Evolutionary conservation across 1,140 invertebrate species (phyloP), one percentile per base, ranked within the genome.

Genomic region (Hyles euphorbiae): DNA sequence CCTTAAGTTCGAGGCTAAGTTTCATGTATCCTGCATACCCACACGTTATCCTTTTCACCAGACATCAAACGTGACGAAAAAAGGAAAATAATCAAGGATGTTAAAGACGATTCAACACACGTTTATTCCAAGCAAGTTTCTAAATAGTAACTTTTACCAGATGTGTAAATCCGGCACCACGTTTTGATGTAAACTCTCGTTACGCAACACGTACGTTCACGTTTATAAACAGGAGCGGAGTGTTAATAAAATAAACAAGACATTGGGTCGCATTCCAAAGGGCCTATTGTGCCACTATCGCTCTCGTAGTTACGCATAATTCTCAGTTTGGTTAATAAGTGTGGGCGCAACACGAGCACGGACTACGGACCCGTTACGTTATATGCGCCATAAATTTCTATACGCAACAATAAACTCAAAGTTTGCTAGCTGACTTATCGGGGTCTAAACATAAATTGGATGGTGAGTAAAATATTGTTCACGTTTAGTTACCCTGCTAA

Each of bases 301-400:
- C 74, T 76, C 68, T 73, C 67, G 48, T 73, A 74, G 74, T 71
- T 71, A 76, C 68, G 81, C 74, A 83, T 85, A 86, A 86, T 85
- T 86, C 81, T 82, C 55, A 74, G 71, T 83, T 83, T 79, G 60
- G 76, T 86, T 85, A 85, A 83, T 79, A 82, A 74, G 78, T 76
- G 82, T 88, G 74, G 85, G 85, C 76, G 82, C 66, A 72, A 78
- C 70, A 61, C 65, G 71, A 70, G 63, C 76, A 75, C 74, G 74
- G 70, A 72, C 69, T 76, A 75, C 74, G 74, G 70, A 72, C 69
- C 74, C 68, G 76, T 76, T 76, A 76, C 63, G 34, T 60, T 61
- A 52, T 45, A 70, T 67, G 57, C 65, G 44, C 58, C 59, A 70
- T 75, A 79, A 72, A 74, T 77, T 71, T 63, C 56, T 63, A 67